Evolutionary conservation across 2,113 vertebrate species (phyloP).

Genomic region (Halcyon senegalensis): DNA sequence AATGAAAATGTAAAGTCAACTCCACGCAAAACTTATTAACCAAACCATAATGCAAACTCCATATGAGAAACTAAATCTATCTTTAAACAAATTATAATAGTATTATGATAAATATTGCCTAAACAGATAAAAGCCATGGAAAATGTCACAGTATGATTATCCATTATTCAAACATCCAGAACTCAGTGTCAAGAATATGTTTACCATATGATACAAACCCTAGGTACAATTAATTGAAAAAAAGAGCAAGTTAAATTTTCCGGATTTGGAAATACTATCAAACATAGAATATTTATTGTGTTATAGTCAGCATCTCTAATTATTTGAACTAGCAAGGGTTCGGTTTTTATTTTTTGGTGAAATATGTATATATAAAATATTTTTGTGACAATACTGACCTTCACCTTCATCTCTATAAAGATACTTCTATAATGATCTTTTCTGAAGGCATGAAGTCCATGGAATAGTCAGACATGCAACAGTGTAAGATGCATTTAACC

Average conservation of each 20-base stretch:
- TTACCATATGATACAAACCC: neutral
- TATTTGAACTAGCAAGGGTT: neutral
- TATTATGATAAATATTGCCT: neutral
- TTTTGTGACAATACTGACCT: neutral
- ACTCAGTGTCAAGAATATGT: neutral
- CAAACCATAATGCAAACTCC: neutral
- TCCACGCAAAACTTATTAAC: neutral
- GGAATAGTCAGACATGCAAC: neutral
- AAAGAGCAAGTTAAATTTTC: neutral
- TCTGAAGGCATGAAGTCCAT: neutral
- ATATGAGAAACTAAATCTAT: neutral
- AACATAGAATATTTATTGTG: neutral
- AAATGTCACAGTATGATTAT: neutral
- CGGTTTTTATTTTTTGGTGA: no score
- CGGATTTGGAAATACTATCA: neutral
- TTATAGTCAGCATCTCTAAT: rapidly evolving
- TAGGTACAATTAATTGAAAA: neutral
- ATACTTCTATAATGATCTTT: neutral
- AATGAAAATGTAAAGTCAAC: neutral
- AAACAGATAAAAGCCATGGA: neutral
- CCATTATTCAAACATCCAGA: neutral
- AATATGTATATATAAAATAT: neutral
- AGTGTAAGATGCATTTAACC: neutral
- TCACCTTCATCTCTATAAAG: neutral
- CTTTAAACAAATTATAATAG: conserved; percentile 27